phyloP scores from a whole-genome alignment of 1,140 invertebrate genomes.

The Pogonognathellus flavescens region DNA sequence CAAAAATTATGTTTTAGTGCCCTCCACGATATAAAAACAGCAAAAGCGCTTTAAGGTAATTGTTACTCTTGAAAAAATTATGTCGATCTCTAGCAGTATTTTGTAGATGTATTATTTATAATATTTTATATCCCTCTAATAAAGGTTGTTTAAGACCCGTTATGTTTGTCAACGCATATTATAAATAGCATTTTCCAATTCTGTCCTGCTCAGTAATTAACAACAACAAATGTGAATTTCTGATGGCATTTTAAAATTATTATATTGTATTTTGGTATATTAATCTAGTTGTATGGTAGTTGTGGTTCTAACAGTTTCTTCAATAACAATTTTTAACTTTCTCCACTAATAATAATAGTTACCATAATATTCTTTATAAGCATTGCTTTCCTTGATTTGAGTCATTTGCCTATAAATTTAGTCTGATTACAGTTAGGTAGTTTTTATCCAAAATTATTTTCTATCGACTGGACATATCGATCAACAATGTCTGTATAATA shows the following conservation, averaged over 20 bases:
- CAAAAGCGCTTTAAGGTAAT: slow-evolving; percentile 28
- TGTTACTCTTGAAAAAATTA: slow-evolving; percentile 35
- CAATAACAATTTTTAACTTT: too few relatives aligned
- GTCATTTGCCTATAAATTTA: too few relatives aligned
- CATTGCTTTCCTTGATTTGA: too few relatives aligned
- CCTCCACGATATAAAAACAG: not conserved
- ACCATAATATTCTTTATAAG: too few relatives aligned
- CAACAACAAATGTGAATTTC: slow-evolving; percentile 47
- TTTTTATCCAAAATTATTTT: too few relatives aligned
- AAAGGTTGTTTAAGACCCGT: slow-evolving; percentile 40
- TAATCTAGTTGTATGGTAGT: too few relatives aligned
- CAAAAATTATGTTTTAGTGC: not conserved
- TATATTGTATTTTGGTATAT: not conserved
- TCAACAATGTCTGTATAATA: too few relatives aligned
- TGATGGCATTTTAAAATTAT: slow-evolving; percentile 46
- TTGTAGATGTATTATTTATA: slow-evolving; percentile 24
- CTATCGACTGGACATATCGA: too few relatives aligned
- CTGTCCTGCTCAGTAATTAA: slow-evolving; percentile 16
- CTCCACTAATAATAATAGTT: too few relatives aligned
- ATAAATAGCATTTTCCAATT: slow-evolving; percentile 4
- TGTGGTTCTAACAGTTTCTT: too few relatives aligned
- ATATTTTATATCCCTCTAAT: not conserved
- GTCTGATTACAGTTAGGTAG: too few relatives aligned
- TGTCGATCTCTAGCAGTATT: slow-evolving; percentile 19
- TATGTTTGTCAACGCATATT: not conserved